Evolutionary conservation across 2,113 vertebrate genomes (phyloP).

Genomic region (Alligator sinensis): DNA sequence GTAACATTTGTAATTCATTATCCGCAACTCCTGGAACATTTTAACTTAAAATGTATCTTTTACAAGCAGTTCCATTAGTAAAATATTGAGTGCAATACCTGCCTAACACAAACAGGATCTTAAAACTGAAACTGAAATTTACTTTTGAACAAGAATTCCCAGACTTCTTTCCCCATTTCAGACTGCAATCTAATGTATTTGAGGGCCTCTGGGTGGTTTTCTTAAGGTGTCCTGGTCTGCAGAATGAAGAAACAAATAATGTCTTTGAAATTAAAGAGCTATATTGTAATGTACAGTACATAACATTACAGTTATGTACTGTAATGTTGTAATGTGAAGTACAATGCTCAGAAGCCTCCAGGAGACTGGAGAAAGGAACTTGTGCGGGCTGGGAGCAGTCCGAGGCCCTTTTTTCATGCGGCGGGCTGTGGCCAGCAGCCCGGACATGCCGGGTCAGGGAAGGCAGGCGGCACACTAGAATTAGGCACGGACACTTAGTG

Average conservation of each 20-base stretch:
- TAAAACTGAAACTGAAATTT: background rate
- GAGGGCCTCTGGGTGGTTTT: background rate
- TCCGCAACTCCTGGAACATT: background rate
- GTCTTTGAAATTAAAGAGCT: background rate
- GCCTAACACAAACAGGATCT: background rate
- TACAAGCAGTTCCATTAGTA: background rate
- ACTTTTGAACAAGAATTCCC: background rate
- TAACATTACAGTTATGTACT: no score
- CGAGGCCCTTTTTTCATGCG: no score
- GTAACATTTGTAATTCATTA: background rate
- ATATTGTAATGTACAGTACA: no score
- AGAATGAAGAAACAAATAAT: background rate
- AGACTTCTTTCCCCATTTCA: background rate
- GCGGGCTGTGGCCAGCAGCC: no score
- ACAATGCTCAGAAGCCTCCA: no score
- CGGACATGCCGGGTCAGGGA: no score
- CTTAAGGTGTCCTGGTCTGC: background rate
- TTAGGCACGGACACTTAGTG: no score
- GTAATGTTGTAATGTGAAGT: no score
- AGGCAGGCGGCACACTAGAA: no score
- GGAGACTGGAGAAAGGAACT: no score
- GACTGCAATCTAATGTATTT: conserved; percentile 1
- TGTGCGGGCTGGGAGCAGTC: no score
- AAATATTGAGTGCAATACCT: background rate
- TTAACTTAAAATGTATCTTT: background rate